phyloP scores from a whole-genome alignment of 2,113 vertebrate species.

The Malurus alboscapulatus region DNA sequence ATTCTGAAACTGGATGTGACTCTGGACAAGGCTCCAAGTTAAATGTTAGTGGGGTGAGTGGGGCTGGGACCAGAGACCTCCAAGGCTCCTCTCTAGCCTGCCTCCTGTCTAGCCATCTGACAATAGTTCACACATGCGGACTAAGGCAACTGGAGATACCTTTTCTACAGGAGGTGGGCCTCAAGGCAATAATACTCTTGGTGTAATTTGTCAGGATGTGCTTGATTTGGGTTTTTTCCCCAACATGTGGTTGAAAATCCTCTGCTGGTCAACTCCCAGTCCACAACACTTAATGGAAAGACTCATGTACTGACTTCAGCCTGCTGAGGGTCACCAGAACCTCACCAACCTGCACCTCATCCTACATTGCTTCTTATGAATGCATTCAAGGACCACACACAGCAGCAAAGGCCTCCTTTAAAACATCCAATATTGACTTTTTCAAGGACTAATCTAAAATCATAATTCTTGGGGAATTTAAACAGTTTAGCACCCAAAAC shows the following conservation, averaged over 20 bases:
- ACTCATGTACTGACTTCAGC: neutral
- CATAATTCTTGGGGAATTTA: neutral
- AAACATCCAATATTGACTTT: neutral
- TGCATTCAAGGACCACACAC: neutral
- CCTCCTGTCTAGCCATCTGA: neutral
- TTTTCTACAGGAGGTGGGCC: neutral
- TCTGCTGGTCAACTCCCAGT: neutral
- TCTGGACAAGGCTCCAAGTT: neutral
- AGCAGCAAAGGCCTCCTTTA: neutral
- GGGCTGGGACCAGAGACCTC: neutral
- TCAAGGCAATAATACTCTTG: neutral
- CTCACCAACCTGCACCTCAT: neutral
- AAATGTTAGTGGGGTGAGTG: neutral
- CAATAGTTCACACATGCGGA: fast-evolving
- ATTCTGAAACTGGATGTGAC: neutral
- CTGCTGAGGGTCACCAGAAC: neutral
- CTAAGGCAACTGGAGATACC: neutral
- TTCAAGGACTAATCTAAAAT: neutral
- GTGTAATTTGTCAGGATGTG: neutral
- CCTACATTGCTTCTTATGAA: neutral
- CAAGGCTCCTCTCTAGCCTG: neutral
- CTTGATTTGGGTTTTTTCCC: neutral
- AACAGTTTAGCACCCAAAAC: neutral
- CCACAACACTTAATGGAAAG: neutral
- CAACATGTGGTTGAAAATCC: neutral